phyloP scores from a whole-genome alignment of 2,797 vertebrate species.

The Melanogrammus aeglefinus region DNA sequence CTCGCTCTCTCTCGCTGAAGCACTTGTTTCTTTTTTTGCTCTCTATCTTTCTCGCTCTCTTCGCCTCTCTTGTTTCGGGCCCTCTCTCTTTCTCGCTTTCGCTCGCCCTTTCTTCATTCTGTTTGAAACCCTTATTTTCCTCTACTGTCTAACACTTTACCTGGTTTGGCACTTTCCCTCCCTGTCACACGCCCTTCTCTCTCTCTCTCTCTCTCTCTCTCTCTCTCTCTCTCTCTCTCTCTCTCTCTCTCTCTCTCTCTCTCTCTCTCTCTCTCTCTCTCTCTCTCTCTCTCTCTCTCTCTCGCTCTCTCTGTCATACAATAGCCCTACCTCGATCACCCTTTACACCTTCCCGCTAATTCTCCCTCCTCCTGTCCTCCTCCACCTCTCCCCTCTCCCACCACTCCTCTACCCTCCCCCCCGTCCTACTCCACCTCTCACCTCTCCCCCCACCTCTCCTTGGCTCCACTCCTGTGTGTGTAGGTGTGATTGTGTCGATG shows the following conservation, averaged over 20 bases:
- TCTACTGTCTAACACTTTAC: not conserved
- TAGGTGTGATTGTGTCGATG: too few relatives aligned
- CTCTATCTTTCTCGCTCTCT: not conserved
- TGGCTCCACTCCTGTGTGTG: constrained; percentile 13
- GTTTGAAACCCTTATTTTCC: not conserved
- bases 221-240: constrained; percentile 33
- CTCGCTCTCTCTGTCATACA: not conserved
- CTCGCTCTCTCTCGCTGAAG: not conserved
- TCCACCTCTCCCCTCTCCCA: constrained; percentile 16
- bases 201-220: constrained; percentile 9
- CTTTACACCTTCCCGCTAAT: constrained; percentile 2
- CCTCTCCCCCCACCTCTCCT: too few relatives aligned
- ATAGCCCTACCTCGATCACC: not conserved
- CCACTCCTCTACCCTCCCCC: not conserved
- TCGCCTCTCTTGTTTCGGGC: not conserved
- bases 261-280: constrained; percentile 33
- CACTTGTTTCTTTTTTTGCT: not conserved
- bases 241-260: constrained; percentile 36
- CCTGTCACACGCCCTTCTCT: too few relatives aligned
- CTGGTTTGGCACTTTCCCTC: not conserved
- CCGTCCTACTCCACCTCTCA: not conserved
- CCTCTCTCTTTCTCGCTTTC: too few relatives aligned
- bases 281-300: constrained; percentile 35
- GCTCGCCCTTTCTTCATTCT: not conserved
- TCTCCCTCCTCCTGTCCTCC: constrained; percentile 21